Evolutionary conservation across 1,140 invertebrate species (phyloP).

Genomic region (Diprion similis): DNA sequence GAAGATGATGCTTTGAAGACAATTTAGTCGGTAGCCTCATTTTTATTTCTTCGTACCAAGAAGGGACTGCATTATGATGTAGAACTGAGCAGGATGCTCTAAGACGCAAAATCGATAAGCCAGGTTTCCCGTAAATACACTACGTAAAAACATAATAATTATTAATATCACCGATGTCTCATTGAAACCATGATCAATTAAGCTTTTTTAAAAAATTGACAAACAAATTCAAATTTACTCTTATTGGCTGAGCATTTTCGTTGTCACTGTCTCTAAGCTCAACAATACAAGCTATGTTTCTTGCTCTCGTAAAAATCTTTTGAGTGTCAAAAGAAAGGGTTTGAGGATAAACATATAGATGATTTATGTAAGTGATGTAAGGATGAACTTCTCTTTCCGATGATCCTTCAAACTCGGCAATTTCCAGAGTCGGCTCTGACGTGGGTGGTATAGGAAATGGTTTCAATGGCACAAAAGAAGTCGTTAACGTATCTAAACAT

Average conservation of each 20-base stretch:
- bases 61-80: constrained; percentile 82
- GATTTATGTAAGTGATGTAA: constrained; percentile 82
- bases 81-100: constrained; percentile 75
- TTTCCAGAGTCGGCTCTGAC: constrained; percentile 77
- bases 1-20: constrained; percentile 79
- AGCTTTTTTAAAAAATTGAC: not conserved
- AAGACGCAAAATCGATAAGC: constrained; percentile 68
- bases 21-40: constrained; percentile 81
- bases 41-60: constrained; percentile 92
- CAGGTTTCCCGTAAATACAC: constrained; percentile 80
- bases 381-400: constrained; percentile 77
- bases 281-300: constrained; percentile 90
- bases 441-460: constrained; percentile 82
- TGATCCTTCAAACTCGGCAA: constrained; percentile 80
- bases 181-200: not conserved
- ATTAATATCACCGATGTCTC: constrained; percentile 18
- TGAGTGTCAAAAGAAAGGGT: constrained; percentile 90
- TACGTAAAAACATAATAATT: constrained; percentile 50
- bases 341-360: constrained; percentile 90
- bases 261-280: constrained; percentile 84
- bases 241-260: constrained; percentile 72
- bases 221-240: constrained; percentile 59
- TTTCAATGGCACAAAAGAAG: constrained; percentile 79
- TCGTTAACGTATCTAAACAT: constrained; percentile 78
- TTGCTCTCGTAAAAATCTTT: constrained; percentile 84